Evolutionary conservation across 2,797 vertebrate species (phyloP).

Genomic region (Petrocephalus schoutedeni): DNA sequence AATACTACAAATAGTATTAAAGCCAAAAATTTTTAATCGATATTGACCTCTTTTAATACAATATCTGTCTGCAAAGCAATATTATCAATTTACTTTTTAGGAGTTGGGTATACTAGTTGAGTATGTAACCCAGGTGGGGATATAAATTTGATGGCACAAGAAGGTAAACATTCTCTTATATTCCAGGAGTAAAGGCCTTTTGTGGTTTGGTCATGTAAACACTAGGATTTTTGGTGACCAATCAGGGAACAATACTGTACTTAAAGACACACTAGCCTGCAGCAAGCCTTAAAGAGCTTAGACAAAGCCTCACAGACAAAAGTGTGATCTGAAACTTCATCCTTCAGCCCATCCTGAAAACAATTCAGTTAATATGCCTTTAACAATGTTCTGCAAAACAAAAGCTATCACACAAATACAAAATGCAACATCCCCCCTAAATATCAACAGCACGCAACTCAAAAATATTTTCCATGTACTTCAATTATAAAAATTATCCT

Average conservation of each 20-base stretch:
- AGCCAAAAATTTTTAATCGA: background rate
- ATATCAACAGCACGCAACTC: conserved; percentile 43
- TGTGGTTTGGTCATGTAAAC: background rate
- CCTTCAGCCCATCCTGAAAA: background rate
- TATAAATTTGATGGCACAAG: background rate
- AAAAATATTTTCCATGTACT: conserved; percentile 63
- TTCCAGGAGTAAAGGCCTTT: background rate
- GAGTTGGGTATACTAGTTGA: background rate
- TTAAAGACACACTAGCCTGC: background rate
- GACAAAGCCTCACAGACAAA: background rate
- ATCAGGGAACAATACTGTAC: background rate
- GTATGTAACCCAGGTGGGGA: background rate
- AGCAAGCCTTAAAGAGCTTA: background rate
- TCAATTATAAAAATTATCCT: conserved; percentile 68
- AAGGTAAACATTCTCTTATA: background rate
- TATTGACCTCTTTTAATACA: background rate
- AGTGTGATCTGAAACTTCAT: background rate
- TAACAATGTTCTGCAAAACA: conserved; percentile 15
- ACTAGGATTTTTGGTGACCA: background rate
- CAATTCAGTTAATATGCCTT: background rate
- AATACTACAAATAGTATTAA: background rate
- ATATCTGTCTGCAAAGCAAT: background rate
- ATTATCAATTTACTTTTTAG: background rate
- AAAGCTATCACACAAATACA: conserved; percentile 20
- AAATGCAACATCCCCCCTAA: conserved; percentile 40